A percentile compares a stretch with the other conserved stretches of the same genome.
Conservation (phyloP, 2,797 vertebrate genomes). For the Coranthus polyacanthus region DNA sequence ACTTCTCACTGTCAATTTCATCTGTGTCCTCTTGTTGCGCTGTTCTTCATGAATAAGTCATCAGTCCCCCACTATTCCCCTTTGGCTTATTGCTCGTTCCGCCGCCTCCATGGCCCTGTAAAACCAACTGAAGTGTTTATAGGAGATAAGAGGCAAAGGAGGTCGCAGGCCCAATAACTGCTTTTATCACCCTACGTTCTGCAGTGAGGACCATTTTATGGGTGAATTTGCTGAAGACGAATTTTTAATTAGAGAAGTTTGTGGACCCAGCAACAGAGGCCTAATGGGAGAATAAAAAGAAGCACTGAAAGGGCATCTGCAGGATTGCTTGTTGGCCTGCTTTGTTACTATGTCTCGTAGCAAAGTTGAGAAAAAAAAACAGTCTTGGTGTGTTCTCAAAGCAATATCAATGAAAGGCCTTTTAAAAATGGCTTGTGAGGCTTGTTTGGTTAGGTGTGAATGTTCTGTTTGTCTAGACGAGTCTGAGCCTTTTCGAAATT, state of each 20-base stretch:
- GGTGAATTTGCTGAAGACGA: conserved; percentile 72
- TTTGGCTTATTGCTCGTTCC: conserved; percentile 71
- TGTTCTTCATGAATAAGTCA: conserved; percentile 83
- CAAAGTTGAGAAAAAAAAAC: conserved; percentile 34
- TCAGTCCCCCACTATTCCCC: conserved; percentile 64
- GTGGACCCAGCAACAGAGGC: conserved; percentile 67
- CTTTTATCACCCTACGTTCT: conserved; percentile 80
- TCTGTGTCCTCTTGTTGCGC: conserved; percentile 66
- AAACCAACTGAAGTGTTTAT: conserved; percentile 86
- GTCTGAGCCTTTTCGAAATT: conserved; percentile 63
- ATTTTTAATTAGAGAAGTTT: conserved; percentile 86
- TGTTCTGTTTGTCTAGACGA: conserved; percentile 56
- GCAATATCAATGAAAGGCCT: conserved; percentile 29
- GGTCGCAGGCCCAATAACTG: conserved; percentile 82
- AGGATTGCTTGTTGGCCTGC: conserved; percentile 37
- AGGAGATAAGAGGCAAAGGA: conserved; percentile 83
- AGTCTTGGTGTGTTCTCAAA: conserved; percentile 26
- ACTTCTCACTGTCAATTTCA: conserved; percentile 71
- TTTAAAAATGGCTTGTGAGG: conserved; percentile 34
- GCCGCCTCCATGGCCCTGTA: conserved; percentile 74
- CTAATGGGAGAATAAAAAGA: conserved; percentile 71
- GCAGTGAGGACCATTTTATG: conserved; percentile 73
- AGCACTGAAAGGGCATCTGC: conserved; percentile 53
- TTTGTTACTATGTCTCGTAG: conserved; percentile 43
- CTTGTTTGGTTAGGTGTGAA: conserved; percentile 48